Evolutionary conservation across 2,797 vertebrate species (phyloP).

Genomic region (Sorex maritimensis): DNA sequence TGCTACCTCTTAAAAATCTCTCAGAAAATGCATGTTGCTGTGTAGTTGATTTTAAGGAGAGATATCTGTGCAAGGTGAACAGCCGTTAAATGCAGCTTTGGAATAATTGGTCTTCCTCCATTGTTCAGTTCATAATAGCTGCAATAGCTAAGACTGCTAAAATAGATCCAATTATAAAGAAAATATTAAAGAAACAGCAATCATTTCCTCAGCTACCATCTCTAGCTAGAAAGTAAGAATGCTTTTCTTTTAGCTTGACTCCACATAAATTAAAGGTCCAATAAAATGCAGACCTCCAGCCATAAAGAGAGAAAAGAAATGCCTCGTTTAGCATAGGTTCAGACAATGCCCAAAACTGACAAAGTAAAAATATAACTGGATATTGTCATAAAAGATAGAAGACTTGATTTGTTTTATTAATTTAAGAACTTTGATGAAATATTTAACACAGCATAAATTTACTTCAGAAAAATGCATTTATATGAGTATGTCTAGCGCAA

Average conservation of each 20-base stretch:
- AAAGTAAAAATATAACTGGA: neutral
- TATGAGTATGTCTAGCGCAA: neutral
- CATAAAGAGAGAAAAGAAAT: conserved; percentile 57
- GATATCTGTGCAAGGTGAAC: conserved; percentile 71
- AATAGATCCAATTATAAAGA: conserved; percentile 79
- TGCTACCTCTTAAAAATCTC: conserved; percentile 28
- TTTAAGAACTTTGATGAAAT: conserved; percentile 7
- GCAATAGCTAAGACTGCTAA: conserved; percentile 77
- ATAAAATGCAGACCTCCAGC: conserved; percentile 64
- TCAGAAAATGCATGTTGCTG: conserved; percentile 46
- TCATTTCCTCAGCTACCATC: conserved; percentile 52
- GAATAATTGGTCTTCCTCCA: conserved; percentile 75
- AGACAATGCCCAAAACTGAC: conserved; percentile 21
- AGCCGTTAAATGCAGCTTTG: conserved; percentile 63
- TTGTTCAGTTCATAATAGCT: conserved; percentile 78
- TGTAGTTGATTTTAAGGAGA: conserved; percentile 60
- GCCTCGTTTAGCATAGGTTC: neutral
- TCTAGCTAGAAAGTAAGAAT: conserved; percentile 49
- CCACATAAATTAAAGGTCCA: conserved; percentile 64
- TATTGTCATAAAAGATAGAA: conserved; percentile 31
- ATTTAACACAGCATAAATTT: neutral
- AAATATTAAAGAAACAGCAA: conserved; percentile 79
- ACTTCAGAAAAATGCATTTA: neutral
- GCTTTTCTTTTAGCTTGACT: conserved; percentile 49
- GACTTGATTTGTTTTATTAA: conserved; percentile 25